Base-by-base conservation (phyloP, 2,113 vertebrate genomes). In the Limanda limanda region DNA sequence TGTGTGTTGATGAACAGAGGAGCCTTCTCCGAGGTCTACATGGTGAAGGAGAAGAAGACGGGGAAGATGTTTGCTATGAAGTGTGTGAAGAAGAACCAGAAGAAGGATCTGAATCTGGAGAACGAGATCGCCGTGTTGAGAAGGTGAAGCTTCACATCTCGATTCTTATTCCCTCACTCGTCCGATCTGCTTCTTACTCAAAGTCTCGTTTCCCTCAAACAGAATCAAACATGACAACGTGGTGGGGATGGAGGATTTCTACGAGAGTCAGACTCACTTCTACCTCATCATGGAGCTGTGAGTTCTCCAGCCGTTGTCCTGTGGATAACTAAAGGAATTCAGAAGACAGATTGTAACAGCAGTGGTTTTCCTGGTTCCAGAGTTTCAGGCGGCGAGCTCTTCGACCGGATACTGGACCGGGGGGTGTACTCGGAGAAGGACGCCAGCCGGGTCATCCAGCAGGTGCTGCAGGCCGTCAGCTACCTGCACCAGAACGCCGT, bases 271-370 rank as follows among this genome's bases (percentile, higher is more conserved):
- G 31, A 97, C 95, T 0, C 97, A 99, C 86, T 99, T 95, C 92
- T 99, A 99, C 88, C 95, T 99, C 6, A 92, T 97, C 81, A 99
- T 99, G 98, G 90, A 99, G 89, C 96, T 99, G 98, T 99, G 93
- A 98, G 98, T 93, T 35, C 94, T 63, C n/a, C 3, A 59, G 13
- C 17, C 1, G 1, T 9, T 60, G 5, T 20, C 5, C 17, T 52
- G 9, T 48, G 47, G 51, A 20, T 37, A 15, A 61, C 37, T 62
- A 8, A n/a, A 23, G 60, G 21, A 24, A 12, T 2, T 15, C 1
- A 45, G 1, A 10, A 23, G 2, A 8, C 2, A 45, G 1, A 31
- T 7, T 31, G 24, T 24, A 8, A 23, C 0, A 12, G 0, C 4
- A 1, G 63, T n/a, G 56, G 5, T 59, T 13, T 59, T 59, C 2